These are phyloP conservation scores for Hylaeus volcanicus DNA, from an alignment of 1,140 invertebrate genomes.

Conservation along the genomic window DNA sequence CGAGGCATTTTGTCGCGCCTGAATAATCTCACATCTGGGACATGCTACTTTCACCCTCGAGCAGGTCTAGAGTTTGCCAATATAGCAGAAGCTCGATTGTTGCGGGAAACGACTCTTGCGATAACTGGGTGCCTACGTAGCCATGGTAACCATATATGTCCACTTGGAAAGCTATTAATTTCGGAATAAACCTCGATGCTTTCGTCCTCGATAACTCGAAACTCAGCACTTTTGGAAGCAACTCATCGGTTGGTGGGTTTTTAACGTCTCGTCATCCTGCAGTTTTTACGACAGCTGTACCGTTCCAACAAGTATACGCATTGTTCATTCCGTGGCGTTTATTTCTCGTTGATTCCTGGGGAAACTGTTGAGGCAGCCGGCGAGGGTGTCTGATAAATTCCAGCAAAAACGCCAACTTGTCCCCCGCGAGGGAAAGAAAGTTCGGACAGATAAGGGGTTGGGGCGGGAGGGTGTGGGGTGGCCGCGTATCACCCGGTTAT, in stretches of 20 bases:
- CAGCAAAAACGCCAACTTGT: slow-evolving; percentile 9
- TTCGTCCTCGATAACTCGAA: too few species aligned
- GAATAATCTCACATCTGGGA: slow-evolving; percentile 6
- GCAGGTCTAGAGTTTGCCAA: neutral
- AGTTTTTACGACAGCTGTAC: too few species aligned
- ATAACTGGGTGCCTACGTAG: too few species aligned
- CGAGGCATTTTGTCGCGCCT: neutral
- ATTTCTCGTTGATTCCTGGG: slow-evolving; percentile 16
- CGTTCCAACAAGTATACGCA: neutral
- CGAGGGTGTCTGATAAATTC: slow-evolving; percentile 20
- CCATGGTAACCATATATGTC: too few species aligned
- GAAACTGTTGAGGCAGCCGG: slow-evolving; percentile 19
- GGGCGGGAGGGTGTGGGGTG: neutral
- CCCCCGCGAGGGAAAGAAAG: slow-evolving; percentile 1
- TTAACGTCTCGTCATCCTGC: too few species aligned
- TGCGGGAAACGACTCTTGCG: too few species aligned
- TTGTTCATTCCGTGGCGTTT: slow-evolving; percentile 20
- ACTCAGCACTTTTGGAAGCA: too few species aligned
- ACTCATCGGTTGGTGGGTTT: too few species aligned
- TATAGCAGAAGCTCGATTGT: too few species aligned
- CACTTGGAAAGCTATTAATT: too few species aligned
- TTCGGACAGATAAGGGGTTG: slow-evolving; percentile 29
- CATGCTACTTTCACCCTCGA: slow-evolving; percentile 7
- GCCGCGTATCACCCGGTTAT: slow-evolving; percentile 27
- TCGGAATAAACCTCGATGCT: too few species aligned